Evolutionary conservation across 1,140 invertebrate genomes (phyloP).

Genomic region (Aphis gossypii): DNA sequence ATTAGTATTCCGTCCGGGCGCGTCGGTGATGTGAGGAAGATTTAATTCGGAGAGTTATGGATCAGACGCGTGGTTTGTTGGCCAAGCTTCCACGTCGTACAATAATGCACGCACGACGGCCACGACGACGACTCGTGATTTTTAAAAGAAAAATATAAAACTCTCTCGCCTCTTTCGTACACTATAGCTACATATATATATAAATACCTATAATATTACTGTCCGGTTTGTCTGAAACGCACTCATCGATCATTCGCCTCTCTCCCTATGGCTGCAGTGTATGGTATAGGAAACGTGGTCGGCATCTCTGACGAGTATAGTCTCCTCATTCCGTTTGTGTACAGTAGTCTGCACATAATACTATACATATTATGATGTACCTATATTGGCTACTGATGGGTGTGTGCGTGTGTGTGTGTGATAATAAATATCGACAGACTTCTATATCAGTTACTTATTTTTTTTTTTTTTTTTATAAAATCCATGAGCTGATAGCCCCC

Average conservation of each 20-base stretch:
- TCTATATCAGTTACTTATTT: neutral
- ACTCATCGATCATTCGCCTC: neutral
- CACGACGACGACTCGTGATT: slow-evolving; percentile 54
- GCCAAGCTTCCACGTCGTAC: slow-evolving; percentile 51
- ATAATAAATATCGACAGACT: neutral
- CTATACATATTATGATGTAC: too few relatives aligned
- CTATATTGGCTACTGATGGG: too few relatives aligned
- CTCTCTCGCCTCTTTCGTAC: slow-evolving; percentile 18
- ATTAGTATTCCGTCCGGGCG: slow-evolving; percentile 51
- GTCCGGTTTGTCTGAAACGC: neutral
- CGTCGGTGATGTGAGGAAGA: slow-evolving; percentile 38
- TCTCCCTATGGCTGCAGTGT: neutral
- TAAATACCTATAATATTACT: neutral
- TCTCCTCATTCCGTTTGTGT: neutral
- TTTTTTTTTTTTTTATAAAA: neutral
- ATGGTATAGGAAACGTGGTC: slow-evolving; percentile 25
- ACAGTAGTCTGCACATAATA: neutral
- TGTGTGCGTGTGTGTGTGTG: neutral
- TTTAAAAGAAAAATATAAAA: slow-evolving; percentile 50
- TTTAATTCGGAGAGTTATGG: slow-evolving; percentile 55
- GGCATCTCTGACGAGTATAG: slow-evolving; percentile 43
- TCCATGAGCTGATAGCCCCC: neutral
- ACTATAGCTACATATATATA: neutral
- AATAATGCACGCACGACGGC: neutral
- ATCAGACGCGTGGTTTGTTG: slow-evolving; percentile 49